Base-by-base conservation (phyloP, 2,113 vertebrate species). In the Osmerus eperlanus region DNA sequence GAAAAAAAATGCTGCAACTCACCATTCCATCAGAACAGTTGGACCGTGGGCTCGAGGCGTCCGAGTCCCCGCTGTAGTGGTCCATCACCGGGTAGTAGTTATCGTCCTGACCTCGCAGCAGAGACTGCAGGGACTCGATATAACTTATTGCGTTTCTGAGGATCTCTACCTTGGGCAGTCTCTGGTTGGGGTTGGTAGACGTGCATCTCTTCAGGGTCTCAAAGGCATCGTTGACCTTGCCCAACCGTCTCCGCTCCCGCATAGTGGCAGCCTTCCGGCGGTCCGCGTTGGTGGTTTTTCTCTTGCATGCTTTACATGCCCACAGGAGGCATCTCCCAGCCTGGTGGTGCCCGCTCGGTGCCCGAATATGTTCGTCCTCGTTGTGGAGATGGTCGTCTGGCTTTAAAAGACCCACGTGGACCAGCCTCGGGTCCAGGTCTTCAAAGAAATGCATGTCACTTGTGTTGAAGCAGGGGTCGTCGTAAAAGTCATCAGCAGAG, bases 21-120 rank as follows among this genome's bases (percentile, higher is more conserved):
- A 98, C 97, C 96, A 97, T 98, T 92, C 96, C 96, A 2, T 98
- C 97, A 0, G 97, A 99, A 88, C 96, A 99, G 91, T 94, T 98
- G 89, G 97, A 99, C 12, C 94, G 93, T 3, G 96, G 97, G 83
- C 97, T 98, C 90, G 97, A 99, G 11, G 94, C 95, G 1, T 98
- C 96, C 0, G 96, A 98, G 76, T 99, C 97, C 56, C 95, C 96
- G 36, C 94, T 97, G 91, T 98, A 98, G 80, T 95, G 95, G 80
- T 99, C 96, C 89, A 94, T 86, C 41, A 89, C 93, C 0, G 89
- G 95, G 89, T 93, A 96, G 73, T 92, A 95, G 78, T 86, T 71
- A 1, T 97, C 91, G 72, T 97, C 96, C 81, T 97, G 95, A 11
- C 94, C 93, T 3, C 97, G 91, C 69, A 99, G 93, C 80, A 99